Base-by-base conservation (phyloP, 2,797 vertebrate genomes). In the Helarctos malayanus region DNA sequence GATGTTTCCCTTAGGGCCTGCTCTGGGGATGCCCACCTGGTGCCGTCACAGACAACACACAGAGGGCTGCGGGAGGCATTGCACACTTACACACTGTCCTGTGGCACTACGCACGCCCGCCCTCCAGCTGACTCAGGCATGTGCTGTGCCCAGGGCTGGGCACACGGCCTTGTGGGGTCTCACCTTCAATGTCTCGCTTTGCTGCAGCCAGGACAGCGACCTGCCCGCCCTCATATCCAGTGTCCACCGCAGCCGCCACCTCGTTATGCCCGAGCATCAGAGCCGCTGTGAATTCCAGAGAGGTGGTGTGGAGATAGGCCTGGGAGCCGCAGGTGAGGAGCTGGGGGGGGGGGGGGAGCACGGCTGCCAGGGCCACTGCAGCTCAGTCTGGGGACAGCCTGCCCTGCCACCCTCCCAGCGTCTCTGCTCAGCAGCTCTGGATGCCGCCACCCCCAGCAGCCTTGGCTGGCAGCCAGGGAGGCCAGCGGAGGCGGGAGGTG, bases 181-280 rank as follows among this genome's bases (percentile, higher is more conserved):
- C 94, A 87, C 80, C 68, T 97, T 84, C 97, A 95, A 63, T 59
- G 92, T 96, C 82, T 97, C 97, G 95, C 98, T 97, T 89, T 97
- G 81, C 99, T 97, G 38, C 99, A 99, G 99, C 99, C 99, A 99
- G 95, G 99, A 99, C 99, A 99, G 99, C 98, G 99, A 99, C 98
- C 99, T 99, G 63, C 99, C 99, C 97, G 99, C 99, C 98, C 99
- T 99, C 99, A 99, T 99, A 99, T 99, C 99, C 99, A 99, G 99
- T 98, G 99, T 99, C 98, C 99, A 99, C 97, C 99, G 99, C 98
- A 99, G 99, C 98, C 99, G 99, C 98, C 99, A 99, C 98, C 99
- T 99, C 99, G 99, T 99, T 97, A 99, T 99, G 99, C 99, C 99
- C 56, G 99, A 99, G 99, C 99, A 98, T 98, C 99, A 99, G 98